Evolutionary conservation across 2,113 vertebrate species (phyloP).

Genomic region (Drymodes brunneopygia): DNA sequence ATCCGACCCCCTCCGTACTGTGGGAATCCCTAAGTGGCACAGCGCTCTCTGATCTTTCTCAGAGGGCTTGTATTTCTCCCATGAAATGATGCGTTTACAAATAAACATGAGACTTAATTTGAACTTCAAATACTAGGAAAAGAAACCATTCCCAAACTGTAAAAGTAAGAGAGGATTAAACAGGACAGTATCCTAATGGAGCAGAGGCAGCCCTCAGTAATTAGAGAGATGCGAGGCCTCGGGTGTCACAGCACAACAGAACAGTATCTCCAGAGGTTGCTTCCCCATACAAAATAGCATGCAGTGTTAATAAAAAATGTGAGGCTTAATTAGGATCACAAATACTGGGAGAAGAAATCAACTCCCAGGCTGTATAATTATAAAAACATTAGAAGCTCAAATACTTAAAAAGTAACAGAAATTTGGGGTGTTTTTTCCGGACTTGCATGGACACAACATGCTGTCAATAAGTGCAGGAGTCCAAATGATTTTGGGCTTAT

Average conservation of each 20-base stretch:
- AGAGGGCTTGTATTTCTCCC: neutral
- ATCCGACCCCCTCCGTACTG: accelerated
- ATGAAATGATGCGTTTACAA: neutral
- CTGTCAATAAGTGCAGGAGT: neutral
- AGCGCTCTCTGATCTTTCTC: conserved; percentile 21
- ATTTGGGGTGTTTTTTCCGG: accelerated
- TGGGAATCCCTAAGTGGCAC: neutral
- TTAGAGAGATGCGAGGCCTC: conserved; percentile 24
- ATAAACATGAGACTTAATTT: conserved; percentile 58
- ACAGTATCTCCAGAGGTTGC: neutral
- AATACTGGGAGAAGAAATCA: conserved; percentile 29
- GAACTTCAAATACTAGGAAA: conserved; percentile 53
- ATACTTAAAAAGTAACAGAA: neutral
- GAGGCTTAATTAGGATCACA: conserved; percentile 60
- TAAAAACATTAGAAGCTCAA: conserved; percentile 23
- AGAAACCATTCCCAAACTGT: neutral
- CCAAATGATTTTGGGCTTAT: neutral
- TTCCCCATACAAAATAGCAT: conserved; percentile 7
- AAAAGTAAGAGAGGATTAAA: conserved; percentile 27
- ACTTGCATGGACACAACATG: neutral
- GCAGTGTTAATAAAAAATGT: conserved; percentile 56
- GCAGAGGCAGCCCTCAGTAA: conserved; percentile 27
- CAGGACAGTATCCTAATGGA: conserved; percentile 3
- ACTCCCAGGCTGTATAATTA: conserved; percentile 42
- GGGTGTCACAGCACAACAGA: conserved; percentile 24